These are phyloP conservation scores for Leucopsar rothschildi DNA, from an alignment of 2,113 vertebrate genomes.

Conservation along the genomic window DNA sequence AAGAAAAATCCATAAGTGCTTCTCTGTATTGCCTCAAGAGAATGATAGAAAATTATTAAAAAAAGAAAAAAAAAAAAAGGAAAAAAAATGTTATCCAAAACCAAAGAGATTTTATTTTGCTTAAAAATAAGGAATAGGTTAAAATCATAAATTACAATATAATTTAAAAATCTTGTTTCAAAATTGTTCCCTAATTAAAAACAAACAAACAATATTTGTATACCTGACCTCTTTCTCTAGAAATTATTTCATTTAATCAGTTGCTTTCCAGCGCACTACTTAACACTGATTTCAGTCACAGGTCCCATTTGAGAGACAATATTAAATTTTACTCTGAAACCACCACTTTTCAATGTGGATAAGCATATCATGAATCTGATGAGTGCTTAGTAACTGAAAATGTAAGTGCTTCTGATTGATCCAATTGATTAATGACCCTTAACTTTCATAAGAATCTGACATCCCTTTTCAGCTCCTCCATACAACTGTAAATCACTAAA, in stretches of 20 bases:
- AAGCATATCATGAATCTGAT: background rate
- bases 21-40: background rate
- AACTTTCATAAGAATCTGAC: background rate
- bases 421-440: background rate
- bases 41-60: rapidly evolving
- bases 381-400: background rate
- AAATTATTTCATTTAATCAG: background rate
- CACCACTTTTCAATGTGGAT: background rate
- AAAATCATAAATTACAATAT: background rate
- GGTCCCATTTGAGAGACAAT: background rate
- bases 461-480: background rate
- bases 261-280: background rate
- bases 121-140: background rate
- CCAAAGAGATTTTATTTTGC: background rate
- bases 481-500: background rate
- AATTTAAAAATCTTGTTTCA: background rate
- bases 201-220: background rate
- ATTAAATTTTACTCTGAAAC: background rate
- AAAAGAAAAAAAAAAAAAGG: background rate
- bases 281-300: background rate
- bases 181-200: rapidly evolving
- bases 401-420: background rate
- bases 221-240: background rate
- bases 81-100: background rate
- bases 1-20: background rate